Evolutionary conservation across 2,797 vertebrate species (phyloP), one percentile per base, ranked within the genome.

Genomic region (Thalassophryne amazonica): DNA sequence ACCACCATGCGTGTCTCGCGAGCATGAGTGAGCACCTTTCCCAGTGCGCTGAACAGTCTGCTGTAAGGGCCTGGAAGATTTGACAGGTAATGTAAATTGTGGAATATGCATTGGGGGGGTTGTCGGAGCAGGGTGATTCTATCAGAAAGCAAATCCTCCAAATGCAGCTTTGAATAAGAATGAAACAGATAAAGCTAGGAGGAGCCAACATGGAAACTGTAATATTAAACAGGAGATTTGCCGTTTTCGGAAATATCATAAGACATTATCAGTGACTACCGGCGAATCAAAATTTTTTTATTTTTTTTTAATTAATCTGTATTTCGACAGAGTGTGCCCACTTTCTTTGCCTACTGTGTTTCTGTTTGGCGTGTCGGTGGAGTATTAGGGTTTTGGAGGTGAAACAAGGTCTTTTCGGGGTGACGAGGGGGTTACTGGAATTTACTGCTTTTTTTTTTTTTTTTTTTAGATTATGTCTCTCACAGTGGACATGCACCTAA

Each of bases 71-170:
- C 43, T 30, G 54, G 60, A 57, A 63, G 61, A 76, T 70, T 76
- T 72, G 74, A 78, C 81, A 61, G 73, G 76, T 77, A 81, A 83
- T 77, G 73, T 81, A 78, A 86, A 81, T 78, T 52, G 74, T 59
- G 40, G 32, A 69, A 68, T 60, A 60, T 56, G 68, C 70, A 42
- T 75, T 51, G 22, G 3, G 25, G 9, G 3, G 15, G 8, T 18
- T 12, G 28, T 8, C 6, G 22, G 35, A 62, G 59, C 18, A 2
- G 54, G 62, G 71, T 0, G 47, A 70, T 84, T 66, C 66, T 65
- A 78, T 86, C 80, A 60, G 45, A 50, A 60, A 34, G 65, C 72
- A 75, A 84, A 84, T 80, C 78, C 80, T 70, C 58, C 58, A 81
- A 76, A 83, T 76, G 65, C 66, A 65, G 67, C 71, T 79, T 74